Conservation (phyloP, 2,797 vertebrate genomes). For the Cossypha heuglini region DNA sequence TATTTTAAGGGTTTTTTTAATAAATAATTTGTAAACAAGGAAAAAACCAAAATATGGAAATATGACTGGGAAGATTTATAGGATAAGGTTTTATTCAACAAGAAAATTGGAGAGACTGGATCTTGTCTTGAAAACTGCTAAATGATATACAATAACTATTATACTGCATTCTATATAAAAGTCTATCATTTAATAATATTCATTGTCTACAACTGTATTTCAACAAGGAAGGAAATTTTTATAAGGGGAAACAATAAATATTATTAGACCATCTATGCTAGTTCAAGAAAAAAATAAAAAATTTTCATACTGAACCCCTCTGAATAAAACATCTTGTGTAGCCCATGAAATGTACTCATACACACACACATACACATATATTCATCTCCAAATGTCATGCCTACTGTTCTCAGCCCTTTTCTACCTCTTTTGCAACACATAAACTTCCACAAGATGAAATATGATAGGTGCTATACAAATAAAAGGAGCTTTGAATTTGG, state of each 20-base stretch:
- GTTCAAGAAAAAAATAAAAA: neutral
- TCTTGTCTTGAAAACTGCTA: neutral
- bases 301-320: neutral
- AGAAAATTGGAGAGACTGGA: neutral
- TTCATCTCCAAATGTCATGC: neutral
- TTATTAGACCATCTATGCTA: neutral
- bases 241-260: neutral
- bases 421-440: neutral
- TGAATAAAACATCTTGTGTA: neutral
- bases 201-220: neutral
- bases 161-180: neutral
- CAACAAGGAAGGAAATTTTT: neutral
- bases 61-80: neutral
- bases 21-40: neutral
- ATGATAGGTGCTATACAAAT: neutral
- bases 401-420: neutral
- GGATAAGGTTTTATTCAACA: neutral
- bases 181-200: neutral
- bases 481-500: neutral
- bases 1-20: neutral
- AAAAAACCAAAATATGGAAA: rapidly evolving
- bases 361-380: neutral
- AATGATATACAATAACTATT: neutral
- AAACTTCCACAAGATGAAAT: constrained; percentile 35
- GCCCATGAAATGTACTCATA: neutral